Conservation (phyloP, 2,888 invertebrate genomes). For the Brenthis ino region DNA sequence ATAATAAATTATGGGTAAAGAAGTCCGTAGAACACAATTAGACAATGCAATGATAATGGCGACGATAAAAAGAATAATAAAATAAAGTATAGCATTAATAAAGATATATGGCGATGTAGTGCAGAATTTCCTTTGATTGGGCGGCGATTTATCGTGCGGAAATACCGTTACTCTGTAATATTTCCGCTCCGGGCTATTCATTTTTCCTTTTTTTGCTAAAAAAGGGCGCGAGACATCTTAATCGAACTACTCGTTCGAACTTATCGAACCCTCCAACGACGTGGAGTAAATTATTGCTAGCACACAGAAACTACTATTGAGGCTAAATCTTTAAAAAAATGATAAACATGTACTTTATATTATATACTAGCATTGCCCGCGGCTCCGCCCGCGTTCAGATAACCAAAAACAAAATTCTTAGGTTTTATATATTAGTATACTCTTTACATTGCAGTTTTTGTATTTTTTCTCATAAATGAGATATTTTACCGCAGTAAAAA, state of each 20-base stretch:
- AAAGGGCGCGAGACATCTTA: slow-evolving; percentile 81
- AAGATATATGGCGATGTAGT: slow-evolving; percentile 71
- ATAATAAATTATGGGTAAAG: slow-evolving; percentile 41
- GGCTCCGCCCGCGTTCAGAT: no score
- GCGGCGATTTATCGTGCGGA: slow-evolving; percentile 82
- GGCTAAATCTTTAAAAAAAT: no score
- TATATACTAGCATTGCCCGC: neutral
- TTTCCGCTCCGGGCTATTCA: slow-evolving; percentile 79
- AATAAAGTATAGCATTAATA: slow-evolving; percentile 80
- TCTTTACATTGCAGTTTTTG: no score
- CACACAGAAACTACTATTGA: neutral
- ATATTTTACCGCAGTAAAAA: no score
- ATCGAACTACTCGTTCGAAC: slow-evolving; percentile 59
- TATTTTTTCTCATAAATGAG: no score
- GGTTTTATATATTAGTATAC: no score
- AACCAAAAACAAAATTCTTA: no score
- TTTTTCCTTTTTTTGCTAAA: slow-evolving; percentile 80
- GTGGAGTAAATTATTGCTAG: slow-evolving; percentile 25
- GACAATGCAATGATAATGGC: slow-evolving; percentile 69
- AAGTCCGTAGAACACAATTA: slow-evolving; percentile 58
- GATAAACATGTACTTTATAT: neutral
- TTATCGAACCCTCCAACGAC: slow-evolving; percentile 42
- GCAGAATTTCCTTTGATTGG: slow-evolving; percentile 79
- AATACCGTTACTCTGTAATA: slow-evolving; percentile 81
- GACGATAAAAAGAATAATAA: slow-evolving; percentile 76